A percentile compares a stretch with the other conserved stretches of the same genome.
Conservation (phyloP, 1,140 invertebrate species). For the Glossosoma conforme region DNA sequence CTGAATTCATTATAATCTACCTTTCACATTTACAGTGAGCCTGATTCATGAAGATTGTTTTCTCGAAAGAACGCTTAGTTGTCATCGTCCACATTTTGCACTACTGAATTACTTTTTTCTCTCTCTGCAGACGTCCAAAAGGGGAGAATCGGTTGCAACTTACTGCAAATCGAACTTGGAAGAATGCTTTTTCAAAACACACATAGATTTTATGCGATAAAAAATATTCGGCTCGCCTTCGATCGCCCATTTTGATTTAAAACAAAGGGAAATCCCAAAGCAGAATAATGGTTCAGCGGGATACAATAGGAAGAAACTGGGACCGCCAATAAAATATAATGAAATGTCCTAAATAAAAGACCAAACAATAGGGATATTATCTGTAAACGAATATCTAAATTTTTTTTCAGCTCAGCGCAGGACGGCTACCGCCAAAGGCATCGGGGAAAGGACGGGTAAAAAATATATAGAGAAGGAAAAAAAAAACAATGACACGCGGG, state of each 20-base stretch:
- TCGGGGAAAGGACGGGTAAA: slow-evolving; percentile 12
- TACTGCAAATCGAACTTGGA: background rate
- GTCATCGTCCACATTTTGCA: too few relatives aligned
- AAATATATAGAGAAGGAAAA: slow-evolving; percentile 12
- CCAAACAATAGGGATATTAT: slow-evolving; percentile 29
- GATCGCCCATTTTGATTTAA: background rate
- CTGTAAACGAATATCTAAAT: slow-evolving; percentile 27
- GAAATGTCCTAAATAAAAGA: slow-evolving; percentile 28
- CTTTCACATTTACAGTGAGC: too few relatives aligned
- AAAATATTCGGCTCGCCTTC: background rate
- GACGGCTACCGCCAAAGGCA: slow-evolving; percentile 19
- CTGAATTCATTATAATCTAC: too few relatives aligned
- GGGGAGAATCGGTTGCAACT: background rate
- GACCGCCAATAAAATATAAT: slow-evolving; percentile 30
- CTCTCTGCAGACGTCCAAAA: background rate
- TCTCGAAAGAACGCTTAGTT: too few relatives aligned
- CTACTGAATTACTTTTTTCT: too few relatives aligned
- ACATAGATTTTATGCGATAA: background rate
- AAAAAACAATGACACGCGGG: slow-evolving; percentile 29
- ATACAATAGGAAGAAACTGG: slow-evolving; percentile 28
- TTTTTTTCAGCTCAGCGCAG: slow-evolving; percentile 20
- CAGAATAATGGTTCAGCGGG: slow-evolving; percentile 23
- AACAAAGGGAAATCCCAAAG: slow-evolving; percentile 11
- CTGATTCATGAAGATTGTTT: too few relatives aligned
- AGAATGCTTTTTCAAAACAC: background rate